Evolutionary conservation across 2,113 vertebrate genomes (phyloP).

Genomic region (Phyllopteryx taeniolatus): DNA sequence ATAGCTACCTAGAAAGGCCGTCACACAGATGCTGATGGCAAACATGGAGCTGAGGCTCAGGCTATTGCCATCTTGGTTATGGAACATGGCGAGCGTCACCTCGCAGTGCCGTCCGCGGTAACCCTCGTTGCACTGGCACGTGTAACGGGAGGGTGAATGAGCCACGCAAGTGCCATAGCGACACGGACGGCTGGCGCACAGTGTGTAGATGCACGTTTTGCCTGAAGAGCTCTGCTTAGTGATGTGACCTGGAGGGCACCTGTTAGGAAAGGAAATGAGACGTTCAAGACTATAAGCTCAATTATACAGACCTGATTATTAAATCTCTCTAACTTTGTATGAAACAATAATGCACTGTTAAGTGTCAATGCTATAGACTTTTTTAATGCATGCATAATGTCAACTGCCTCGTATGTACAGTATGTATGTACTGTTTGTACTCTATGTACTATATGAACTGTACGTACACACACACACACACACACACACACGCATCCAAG

Average conservation of each 20-base stretch:
- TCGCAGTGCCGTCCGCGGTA: slow-evolving; percentile 82
- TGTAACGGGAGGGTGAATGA: slow-evolving; percentile 76
- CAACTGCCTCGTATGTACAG: too few species aligned
- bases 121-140: slow-evolving; percentile 78
- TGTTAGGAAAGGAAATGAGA: slow-evolving; percentile 46
- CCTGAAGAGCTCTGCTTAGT: slow-evolving; percentile 74
- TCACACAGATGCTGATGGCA: slow-evolving; percentile 85
- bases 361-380: background rate
- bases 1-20: slow-evolving; percentile 87
- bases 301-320: background rate
- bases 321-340: too few species aligned
- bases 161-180: slow-evolving; percentile 81
- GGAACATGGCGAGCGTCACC: slow-evolving; percentile 76
- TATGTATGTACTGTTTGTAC: too few species aligned
- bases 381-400: too few species aligned
- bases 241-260: slow-evolving; percentile 83
- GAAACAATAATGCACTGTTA: background rate
- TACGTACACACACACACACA: too few species aligned
- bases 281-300: background rate
- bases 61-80: slow-evolving; percentile 72
- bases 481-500: too few species aligned
- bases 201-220: slow-evolving; percentile 78
- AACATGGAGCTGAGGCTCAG: slow-evolving; percentile 86
- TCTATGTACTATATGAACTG: too few species aligned
- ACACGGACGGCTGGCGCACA: slow-evolving; percentile 80